phyloP scores from a whole-genome alignment of 2,113 vertebrate species.

The Melanerpes formicivorus region DNA sequence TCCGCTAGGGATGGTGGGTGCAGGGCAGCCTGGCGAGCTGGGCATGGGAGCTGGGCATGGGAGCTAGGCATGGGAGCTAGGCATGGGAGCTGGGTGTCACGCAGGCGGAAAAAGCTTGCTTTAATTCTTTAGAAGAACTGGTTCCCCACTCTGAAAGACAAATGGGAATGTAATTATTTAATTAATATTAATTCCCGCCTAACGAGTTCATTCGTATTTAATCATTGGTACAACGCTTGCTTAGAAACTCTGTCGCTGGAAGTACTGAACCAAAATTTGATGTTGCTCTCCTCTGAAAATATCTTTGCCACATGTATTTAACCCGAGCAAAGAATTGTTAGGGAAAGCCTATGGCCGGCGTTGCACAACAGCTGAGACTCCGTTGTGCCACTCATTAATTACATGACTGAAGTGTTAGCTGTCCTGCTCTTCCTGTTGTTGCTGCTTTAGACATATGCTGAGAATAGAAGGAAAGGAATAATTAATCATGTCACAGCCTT shows the following conservation, averaged over 20 bases:
- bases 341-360: neutral
- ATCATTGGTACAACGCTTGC: neutral
- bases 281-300: neutral
- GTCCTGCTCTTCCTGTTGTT: neutral
- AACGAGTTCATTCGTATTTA: neutral
- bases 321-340: neutral
- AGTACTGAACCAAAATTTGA: neutral
- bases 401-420: neutral
- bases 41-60: too few relatives aligned
- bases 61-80: fast-evolving
- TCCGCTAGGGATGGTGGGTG: fast-evolving
- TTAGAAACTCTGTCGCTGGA: neutral
- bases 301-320: neutral
- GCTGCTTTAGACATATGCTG: neutral
- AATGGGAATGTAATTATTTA: too few relatives aligned
- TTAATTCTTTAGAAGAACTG: neutral
- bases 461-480: neutral
- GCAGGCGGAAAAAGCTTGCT: fast-evolving
- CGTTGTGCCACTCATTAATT: neutral
- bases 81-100: fast-evolving
- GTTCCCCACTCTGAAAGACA: neutral
- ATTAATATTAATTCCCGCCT: neutral
- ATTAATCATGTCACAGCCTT: neutral
- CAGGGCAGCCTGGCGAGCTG: neutral
- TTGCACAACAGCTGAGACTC: neutral